Evolutionary conservation across 2,113 vertebrate genomes (phyloP).

Genomic region (Osmerus mordax): DNA sequence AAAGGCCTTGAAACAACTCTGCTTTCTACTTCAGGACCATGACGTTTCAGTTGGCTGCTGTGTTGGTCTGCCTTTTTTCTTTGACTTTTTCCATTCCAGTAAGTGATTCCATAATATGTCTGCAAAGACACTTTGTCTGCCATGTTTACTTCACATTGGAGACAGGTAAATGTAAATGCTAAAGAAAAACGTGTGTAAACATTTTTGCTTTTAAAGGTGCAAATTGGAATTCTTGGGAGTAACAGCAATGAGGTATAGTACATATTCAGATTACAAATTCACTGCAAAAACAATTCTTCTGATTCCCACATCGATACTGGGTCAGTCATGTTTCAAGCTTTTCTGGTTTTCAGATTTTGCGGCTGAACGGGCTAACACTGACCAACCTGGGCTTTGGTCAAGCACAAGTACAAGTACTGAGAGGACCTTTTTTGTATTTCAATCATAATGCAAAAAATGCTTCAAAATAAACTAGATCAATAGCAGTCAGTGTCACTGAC

Average conservation of each 20-base stretch:
- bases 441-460: not conserved
- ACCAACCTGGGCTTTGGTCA: conserved; percentile 53
- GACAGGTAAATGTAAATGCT: not conserved
- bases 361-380: conserved; percentile 65
- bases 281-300: not conserved
- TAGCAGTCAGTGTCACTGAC: too few relatives aligned
- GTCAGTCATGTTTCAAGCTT: not conserved
- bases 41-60: conserved; percentile 47
- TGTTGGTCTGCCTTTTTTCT: conserved; percentile 54
- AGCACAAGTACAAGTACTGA: conserved; percentile 49
- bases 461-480: too few relatives aligned
- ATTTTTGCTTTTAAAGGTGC: conserved; percentile 45
- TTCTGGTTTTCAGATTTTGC: conserved; percentile 52
- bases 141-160: not conserved
- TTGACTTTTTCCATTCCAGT: conserved; percentile 61
- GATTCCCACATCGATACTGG: not conserved
- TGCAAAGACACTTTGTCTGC: not conserved
- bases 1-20: too few relatives aligned
- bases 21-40: conserved; percentile 38
- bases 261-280: not conserved
- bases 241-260: conserved; percentile 74
- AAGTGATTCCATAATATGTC: conserved; percentile 21
- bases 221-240: conserved; percentile 72
- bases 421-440: not conserved
- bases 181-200: not conserved